These are phyloP conservation scores for Neelides sp. DNA, from an alignment of 1,140 invertebrate species.

Conservation along the genomic window DNA sequence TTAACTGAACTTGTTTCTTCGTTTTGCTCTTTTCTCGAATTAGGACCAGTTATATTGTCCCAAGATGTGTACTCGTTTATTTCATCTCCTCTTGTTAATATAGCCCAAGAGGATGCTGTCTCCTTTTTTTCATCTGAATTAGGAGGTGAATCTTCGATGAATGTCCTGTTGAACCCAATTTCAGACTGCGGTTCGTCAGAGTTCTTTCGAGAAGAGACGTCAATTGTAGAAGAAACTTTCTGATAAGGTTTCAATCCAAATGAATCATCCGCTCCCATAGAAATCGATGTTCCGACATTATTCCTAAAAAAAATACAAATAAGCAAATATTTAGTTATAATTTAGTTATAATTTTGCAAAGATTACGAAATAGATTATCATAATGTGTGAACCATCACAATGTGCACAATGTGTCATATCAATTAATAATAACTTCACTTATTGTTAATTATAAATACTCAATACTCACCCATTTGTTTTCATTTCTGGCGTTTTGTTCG, in stretches of 20 bases:
- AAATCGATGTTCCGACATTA: background rate
- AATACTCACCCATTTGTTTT: too few relatives aligned
- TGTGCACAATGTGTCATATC: background rate
- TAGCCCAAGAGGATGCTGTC: background rate
- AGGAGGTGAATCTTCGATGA: background rate
- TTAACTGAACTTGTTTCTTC: too few relatives aligned
- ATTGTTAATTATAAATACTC: constrained; percentile 1
- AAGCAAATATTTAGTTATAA: background rate
- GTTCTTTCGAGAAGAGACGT: background rate
- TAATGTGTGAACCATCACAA: background rate
- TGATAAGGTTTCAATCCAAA: constrained; percentile 18
- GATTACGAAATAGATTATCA: background rate
- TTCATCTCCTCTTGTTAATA: background rate
- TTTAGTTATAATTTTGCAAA: background rate
- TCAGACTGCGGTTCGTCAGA: background rate
- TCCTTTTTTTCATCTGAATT: background rate
- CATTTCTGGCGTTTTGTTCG: too few relatives aligned
- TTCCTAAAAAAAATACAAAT: background rate
- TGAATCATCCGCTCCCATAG: constrained; percentile 17
- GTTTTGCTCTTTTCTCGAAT: too few relatives aligned
- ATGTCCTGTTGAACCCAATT: background rate
- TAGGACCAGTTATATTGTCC: background rate
- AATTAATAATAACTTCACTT: background rate
- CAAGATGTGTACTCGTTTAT: background rate
- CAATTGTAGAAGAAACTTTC: constrained; percentile 12